Evolutionary conservation across 2,113 vertebrate species (phyloP).

Genomic region (Bubo scandiacus): DNA sequence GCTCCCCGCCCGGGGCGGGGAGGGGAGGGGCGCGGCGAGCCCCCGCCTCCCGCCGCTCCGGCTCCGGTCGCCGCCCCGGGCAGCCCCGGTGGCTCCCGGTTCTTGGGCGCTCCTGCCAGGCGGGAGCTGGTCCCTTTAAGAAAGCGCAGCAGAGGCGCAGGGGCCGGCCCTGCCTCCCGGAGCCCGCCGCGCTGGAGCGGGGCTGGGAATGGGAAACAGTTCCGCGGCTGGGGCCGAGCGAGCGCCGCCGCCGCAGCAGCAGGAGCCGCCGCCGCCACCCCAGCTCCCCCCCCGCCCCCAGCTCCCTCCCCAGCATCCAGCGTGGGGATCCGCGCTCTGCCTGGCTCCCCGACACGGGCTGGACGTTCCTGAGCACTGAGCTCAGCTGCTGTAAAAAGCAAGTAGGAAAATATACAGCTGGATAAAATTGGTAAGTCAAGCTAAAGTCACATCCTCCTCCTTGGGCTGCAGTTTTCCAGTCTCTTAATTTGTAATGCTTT

Average conservation of each 20-base stretch:
- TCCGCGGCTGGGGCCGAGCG: not conserved
- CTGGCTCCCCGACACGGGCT: not conserved
- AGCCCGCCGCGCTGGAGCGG: conserved; percentile 2
- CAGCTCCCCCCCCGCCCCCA: not conserved
- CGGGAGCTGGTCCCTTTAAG: conserved; percentile 71
- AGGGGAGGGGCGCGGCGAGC: not conserved
- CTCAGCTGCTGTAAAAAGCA: conserved; percentile 60
- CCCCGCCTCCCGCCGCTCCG: not conserved
- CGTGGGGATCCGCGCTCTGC: not conserved
- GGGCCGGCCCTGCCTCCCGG: conserved; percentile 36
- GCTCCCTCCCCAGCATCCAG: not conserved
- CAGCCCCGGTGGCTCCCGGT: not conserved
- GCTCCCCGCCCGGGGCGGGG: not conserved
- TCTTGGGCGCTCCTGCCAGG: not conserved
- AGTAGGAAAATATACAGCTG: conserved; percentile 50
- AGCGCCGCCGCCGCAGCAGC: not conserved
- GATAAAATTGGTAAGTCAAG: conserved; percentile 59
- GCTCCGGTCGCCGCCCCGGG: not conserved
- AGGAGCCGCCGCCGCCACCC: accelerated
- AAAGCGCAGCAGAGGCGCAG: conserved; percentile 28
- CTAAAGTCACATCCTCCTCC: not conserved
- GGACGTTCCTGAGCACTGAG: conserved; percentile 63
- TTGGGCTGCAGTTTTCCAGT: not conserved
- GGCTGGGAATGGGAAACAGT: conserved; percentile 26
- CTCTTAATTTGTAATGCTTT: not conserved